Base-by-base conservation (phyloP, 2,113 vertebrate species). In the Chionomys nivalis region DNA sequence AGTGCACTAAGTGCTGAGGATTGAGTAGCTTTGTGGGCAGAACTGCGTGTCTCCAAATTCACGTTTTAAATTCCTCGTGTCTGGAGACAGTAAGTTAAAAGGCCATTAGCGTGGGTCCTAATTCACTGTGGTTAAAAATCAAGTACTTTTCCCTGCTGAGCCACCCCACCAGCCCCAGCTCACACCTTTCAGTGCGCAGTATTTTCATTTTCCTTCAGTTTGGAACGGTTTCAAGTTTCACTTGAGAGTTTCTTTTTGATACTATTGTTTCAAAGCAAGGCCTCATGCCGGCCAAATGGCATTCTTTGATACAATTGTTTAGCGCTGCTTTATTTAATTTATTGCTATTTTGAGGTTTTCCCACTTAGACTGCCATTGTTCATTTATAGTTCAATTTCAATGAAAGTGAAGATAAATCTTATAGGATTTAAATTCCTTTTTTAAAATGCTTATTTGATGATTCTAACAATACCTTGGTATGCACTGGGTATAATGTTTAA, bases 51-150 rank as follows among this genome's bases (percentile, higher is more conserved):
- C 47, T 21, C 52, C 2, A 72, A 21, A 81, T 61, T 76, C 73
- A 44, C 14, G 0, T 14, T 26, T 28, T 76, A 23, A 52, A 89
- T 24, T 70, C 65, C 42, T 70, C 83, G 7, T 55, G 24, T 87
- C 28, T 65, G 72, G 76, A 70, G 36, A 39, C 49, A 86, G 77
- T 58, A 49, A 87, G 28, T 85, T 68, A 85, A 94, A 92, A 91
- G 39, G n/a, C 66, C 16, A 3, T 68, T 44, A 75, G 65, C 24
- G 26, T 73, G 58, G 36, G 12, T 19, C 28, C 21, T 87, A 72
- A 79, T 49, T 82, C 63, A 58, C 42, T 7, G 24, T 31, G 33
- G 58, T 49, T 75, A 75, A 75, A 75, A 75, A 75, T 44, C 39
- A 61, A 42, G 55, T 44, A 16, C 61, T 63, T 63, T 39, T 14